Base-by-base conservation (phyloP, 2,113 vertebrate genomes). In the Monopterus albus region DNA sequence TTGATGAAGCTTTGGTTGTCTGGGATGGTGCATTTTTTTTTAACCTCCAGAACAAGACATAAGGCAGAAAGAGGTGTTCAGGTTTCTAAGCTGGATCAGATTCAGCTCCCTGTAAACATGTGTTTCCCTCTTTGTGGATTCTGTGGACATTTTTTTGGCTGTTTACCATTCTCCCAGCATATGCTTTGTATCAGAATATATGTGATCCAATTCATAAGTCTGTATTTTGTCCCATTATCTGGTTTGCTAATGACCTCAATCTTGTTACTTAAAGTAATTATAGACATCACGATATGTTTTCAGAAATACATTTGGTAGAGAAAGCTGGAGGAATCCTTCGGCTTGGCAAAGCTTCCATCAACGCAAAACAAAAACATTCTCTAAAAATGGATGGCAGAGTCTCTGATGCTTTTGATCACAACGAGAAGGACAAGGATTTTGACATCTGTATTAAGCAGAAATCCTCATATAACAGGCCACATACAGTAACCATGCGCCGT, bases 391-490 rank as follows among this genome's bases (percentile, higher is more conserved):
- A 72, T 80, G 40, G 62, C 75, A 77, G 72, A 47, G 58, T 35
- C 57, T 66, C 15, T 75, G 20, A 28, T 52, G 62, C 75, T 88
- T 81, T 73, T 79, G 63, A 82, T 88, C 78, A 84, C 61, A 78
- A 63, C 66, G 67, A 76, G 7, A 14, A 55, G 10, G 45, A 71
- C 45, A 39, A 42, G 25, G 35, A 76, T 72, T 85, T 72, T 85
- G 84, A 90, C 82, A 75, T 86, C 81, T 83, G 73, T 74, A 81
- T 87, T 83, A 67, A 76, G 50, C 63, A 75, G 64, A 78, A 71
- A 72, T 74, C 35, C 17, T 31, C 38, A 75, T 46, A 67, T 59
- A 81, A 49, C 43, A 36, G 58, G 61, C 55, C 40, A n/a, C 40
- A 62, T 74, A 63, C 46, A 60, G 49, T 58, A 68, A 52, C 33